Percentiles rank a stretch among this genome's conserved stretches.
phyloP scores from a whole-genome alignment of 2,888 invertebrate genomes.

The Tromatobia lineatoria region DNA sequence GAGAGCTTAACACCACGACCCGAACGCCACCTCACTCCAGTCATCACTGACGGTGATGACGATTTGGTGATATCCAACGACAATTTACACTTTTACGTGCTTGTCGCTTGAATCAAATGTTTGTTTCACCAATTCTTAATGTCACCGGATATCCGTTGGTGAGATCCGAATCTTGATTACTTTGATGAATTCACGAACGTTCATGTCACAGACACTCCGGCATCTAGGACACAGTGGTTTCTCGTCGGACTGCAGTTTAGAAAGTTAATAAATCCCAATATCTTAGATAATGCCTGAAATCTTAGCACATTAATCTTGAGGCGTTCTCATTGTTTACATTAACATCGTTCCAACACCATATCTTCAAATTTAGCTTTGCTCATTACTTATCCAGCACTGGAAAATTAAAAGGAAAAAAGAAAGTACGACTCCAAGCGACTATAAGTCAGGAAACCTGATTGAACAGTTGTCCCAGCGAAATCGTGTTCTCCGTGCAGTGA shows the following conservation, averaged over 20 bases:
- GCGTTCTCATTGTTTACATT: background rate
- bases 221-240: background rate
- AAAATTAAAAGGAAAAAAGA: background rate
- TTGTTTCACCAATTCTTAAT: background rate
- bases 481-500: background rate
- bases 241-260: no score
- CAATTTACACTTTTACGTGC: slow-evolving; percentile 64
- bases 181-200: background rate
- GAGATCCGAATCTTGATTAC: background rate
- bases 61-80: slow-evolving; percentile 69
- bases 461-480: no score
- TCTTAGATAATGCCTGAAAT: background rate
- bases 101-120: slow-evolving; percentile 22
- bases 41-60: slow-evolving; percentile 83
- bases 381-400: no score
- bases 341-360: background rate
- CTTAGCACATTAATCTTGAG: background rate
- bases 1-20: slow-evolving; percentile 84
- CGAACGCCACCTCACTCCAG: slow-evolving; percentile 83
- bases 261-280: background rate
- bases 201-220: background rate
- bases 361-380: no score
- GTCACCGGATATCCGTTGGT: slow-evolving; percentile 3
- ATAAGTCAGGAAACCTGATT: background rate
- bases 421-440: background rate